Conservation (phyloP, 2,888 invertebrate species). For the Emmelina monodactyla region DNA sequence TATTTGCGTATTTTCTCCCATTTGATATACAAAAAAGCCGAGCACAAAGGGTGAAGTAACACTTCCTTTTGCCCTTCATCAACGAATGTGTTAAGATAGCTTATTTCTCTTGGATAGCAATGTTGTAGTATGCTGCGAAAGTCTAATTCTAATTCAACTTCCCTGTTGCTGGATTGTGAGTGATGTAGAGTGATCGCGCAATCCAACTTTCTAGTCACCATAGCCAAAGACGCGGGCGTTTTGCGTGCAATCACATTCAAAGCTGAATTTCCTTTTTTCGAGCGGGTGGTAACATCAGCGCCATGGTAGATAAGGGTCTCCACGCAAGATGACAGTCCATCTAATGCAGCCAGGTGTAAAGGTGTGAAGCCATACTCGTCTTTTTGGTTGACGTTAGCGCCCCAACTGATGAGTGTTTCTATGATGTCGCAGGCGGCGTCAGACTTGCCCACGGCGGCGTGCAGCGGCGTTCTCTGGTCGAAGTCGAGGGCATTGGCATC, state of each 20-base stretch:
- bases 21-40: constrained; percentile 86
- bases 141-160: constrained; percentile 82
- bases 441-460: constrained; percentile 86
- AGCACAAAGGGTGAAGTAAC: constrained; percentile 84
- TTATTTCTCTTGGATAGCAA: constrained; percentile 84
- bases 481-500: constrained; percentile 83
- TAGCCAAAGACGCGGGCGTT: constrained; percentile 84
- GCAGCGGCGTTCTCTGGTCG: constrained; percentile 82
- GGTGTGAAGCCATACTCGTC: constrained; percentile 89
- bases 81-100: constrained; percentile 85
- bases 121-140: constrained; percentile 84
- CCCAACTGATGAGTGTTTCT: constrained; percentile 79
- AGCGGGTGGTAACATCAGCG: constrained; percentile 88
- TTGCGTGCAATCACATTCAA: constrained; percentile 85
- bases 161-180: constrained; percentile 79
- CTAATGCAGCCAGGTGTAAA: constrained; percentile 84
- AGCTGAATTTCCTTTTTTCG: constrained; percentile 86
- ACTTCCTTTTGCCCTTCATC: constrained; percentile 91
- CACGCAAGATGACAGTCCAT: constrained; percentile 85
- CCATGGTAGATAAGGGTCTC: constrained; percentile 85
- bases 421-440: constrained; percentile 82
- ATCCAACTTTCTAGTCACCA: constrained; percentile 83
- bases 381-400: constrained; percentile 82
- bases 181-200: constrained; percentile 81
- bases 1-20: constrained; percentile 92